Conservation (phyloP, 2,888 invertebrate species). For the Mesochorus sp. region DNA sequence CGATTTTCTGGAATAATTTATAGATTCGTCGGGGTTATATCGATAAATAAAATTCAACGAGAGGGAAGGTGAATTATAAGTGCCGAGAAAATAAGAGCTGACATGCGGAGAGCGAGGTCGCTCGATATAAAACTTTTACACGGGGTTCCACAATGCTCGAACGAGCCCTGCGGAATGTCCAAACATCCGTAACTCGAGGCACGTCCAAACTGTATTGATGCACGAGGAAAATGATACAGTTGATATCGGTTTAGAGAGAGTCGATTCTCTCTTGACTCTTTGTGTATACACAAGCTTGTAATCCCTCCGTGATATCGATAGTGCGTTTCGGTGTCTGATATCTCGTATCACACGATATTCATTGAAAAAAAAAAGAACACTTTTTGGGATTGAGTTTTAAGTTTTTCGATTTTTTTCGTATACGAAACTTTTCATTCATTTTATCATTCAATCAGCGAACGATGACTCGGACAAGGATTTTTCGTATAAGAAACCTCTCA, state of each 20-base stretch:
- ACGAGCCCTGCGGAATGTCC: slow-evolving; percentile 60
- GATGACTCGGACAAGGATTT: neutral
- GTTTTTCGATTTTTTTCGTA: neutral
- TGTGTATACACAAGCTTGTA: neutral
- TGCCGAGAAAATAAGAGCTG: neutral
- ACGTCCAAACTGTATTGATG: slow-evolving; percentile 28
- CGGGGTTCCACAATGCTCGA: slow-evolving; percentile 53
- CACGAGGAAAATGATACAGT: slow-evolving; percentile 38
- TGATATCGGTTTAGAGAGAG: slow-evolving; percentile 2
- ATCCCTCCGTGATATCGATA: neutral
- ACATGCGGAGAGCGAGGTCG: neutral
- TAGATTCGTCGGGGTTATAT: slow-evolving; percentile 17
- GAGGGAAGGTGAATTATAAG: slow-evolving; percentile 23
- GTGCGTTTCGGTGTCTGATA: neutral
- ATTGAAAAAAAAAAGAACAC: neutral
- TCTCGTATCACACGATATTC: neutral
- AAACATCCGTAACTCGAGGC: slow-evolving; percentile 64
- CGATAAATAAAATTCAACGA: slow-evolving; percentile 45
- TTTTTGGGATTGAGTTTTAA: too few species aligned
- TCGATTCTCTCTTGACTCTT: slow-evolving; percentile 19
- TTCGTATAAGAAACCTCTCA: too few species aligned
- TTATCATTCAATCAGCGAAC: neutral
- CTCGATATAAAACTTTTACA: slow-evolving; percentile 50
- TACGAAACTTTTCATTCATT: neutral
- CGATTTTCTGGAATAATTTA: slow-evolving; percentile 45